Base-by-base conservation (phyloP, 1,140 invertebrate species). In the Metaphire vulgaris region DNA sequence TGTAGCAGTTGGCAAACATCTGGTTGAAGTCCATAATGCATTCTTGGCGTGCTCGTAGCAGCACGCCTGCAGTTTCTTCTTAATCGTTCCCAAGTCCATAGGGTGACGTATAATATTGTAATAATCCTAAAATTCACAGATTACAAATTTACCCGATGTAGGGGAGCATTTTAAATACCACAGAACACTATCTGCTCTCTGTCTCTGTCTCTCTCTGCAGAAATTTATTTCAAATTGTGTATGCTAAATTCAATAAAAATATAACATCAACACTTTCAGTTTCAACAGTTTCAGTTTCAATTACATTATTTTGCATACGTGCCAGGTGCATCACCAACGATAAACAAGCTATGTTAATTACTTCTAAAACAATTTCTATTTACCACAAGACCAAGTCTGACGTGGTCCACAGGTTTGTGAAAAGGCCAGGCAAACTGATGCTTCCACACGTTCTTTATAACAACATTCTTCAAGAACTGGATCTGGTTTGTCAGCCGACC, bases 1-100 rank as follows among this genome's bases (percentile, higher is more conserved):
- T 91, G 84, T 99, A 99, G 88, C 97, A 99, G 86, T 99, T 99
- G 78, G 92, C 94, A 85, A 99, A 99, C 94, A 99, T 97, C 2
- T 93, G 96, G 87, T 97, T 98, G 87, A 99, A 97, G 87, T 99
- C 97, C 82, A 96, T 91, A 77, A 99, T 95, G 87, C 95, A 97
- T 89, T 99, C 96, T 88, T 93, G 34, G 95, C 94, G 82, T 92
- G 93, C 90, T 92, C 95, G 85, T 99, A 99, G 84, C 95, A 99
- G 83, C 92, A 93, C 86, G 97, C 96, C 85, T 99, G 97, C 79
- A 99, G 88, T 64, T 97, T 90, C 86, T 98, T 98, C 87, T 98
- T 98, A 79, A 99, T 96, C 78, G 97, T 98, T 69, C 94, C 95
- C 85, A 99, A 89, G 88, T 99, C 97, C 97, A 99, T 99, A 74